phyloP scores from a whole-genome alignment of 2,888 invertebrate species.

The Eudiplozoon nipponicum region DNA sequence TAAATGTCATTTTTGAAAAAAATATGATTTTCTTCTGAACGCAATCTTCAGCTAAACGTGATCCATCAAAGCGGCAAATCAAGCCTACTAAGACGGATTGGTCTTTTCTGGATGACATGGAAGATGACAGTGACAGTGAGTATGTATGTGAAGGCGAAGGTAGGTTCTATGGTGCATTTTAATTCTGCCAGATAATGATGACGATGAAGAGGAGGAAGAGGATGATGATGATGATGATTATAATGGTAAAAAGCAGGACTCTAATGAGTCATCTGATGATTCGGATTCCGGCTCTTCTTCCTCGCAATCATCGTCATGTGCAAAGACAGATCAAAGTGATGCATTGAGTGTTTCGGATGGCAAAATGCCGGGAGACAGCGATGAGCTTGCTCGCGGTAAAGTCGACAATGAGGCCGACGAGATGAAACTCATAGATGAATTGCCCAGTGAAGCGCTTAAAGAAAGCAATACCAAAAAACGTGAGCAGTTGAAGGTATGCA shows the following conservation, averaged over 20 bases:
- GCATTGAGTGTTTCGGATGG: too few species aligned
- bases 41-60: too few species aligned
- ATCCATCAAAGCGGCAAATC: constrained; percentile 11
- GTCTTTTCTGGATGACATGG: constrained; percentile 5
- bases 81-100: constrained; percentile 2
- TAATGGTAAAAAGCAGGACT: background rate
- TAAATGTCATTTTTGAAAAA: too few species aligned
- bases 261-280: background rate
- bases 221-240: constrained; percentile 7
- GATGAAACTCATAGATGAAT: too few species aligned
- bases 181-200: too few species aligned
- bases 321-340: background rate
- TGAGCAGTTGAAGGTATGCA: constrained; percentile 6
- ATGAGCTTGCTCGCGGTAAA: too few species aligned
- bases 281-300: background rate
- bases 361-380: too few species aligned
- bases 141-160: constrained; percentile 1
- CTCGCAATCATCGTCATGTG: background rate
- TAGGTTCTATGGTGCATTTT: background rate
- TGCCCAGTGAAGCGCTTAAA: background rate
- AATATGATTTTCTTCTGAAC: too few species aligned
- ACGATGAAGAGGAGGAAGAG: constrained; percentile 8
- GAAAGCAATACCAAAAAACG: background rate
- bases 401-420: too few species aligned
- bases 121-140: constrained; percentile 7